Evolutionary conservation across 2,888 invertebrate genomes (phyloP).

Genomic region (Drosophila bunnanda): DNA sequence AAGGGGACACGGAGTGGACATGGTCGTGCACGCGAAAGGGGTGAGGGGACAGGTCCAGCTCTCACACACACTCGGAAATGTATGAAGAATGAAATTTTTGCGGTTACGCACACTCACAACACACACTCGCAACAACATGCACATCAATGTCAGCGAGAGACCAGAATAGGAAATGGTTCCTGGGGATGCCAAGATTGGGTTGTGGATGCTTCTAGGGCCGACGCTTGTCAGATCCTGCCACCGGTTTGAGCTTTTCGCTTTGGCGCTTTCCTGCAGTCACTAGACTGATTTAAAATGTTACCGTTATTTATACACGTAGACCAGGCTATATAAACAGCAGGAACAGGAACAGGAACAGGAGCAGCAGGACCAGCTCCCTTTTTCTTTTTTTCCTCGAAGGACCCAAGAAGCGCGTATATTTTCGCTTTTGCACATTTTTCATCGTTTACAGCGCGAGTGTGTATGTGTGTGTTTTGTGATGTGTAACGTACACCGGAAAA

Average conservation of each 20-base stretch:
- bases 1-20: slow-evolving; percentile 42
- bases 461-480: slow-evolving; percentile 9
- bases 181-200: slow-evolving; percentile 40
- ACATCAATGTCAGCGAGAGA: slow-evolving; percentile 70
- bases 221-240: slow-evolving; percentile 62
- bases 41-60: slow-evolving; percentile 39
- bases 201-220: slow-evolving; percentile 24
- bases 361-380: slow-evolving; percentile 12
- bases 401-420: slow-evolving; percentile 34
- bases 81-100: slow-evolving; percentile 71
- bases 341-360: slow-evolving; percentile 27
- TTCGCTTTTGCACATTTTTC: slow-evolving; percentile 63
- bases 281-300: slow-evolving; percentile 79
- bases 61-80: slow-evolving; percentile 47
- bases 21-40: slow-evolving; percentile 21
- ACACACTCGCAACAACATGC: slow-evolving; percentile 32
- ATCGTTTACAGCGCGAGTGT: slow-evolving; percentile 58
- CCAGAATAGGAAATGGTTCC: slow-evolving; percentile 55
- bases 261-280: slow-evolving; percentile 73
- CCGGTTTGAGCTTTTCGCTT: slow-evolving; percentile 64
- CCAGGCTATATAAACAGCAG: slow-evolving; percentile 71
- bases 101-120: slow-evolving; percentile 51
- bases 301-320: slow-evolving; percentile 77
- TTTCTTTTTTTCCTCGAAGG: slow-evolving; percentile 20
- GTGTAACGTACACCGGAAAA: slow-evolving; percentile 2